phyloP scores from a whole-genome alignment of 2,113 vertebrate genomes.

The Leiothrix lutea region DNA sequence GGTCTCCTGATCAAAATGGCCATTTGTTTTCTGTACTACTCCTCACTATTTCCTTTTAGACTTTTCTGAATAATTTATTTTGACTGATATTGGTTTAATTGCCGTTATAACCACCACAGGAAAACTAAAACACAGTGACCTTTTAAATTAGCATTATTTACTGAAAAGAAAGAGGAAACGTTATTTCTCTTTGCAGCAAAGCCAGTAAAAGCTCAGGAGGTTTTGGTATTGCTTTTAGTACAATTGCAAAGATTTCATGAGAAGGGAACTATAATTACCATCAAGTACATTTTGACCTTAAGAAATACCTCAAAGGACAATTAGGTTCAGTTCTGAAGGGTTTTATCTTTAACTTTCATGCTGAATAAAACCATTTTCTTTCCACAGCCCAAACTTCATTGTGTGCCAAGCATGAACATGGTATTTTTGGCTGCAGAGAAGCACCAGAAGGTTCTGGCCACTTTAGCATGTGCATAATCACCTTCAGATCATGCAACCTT shows the following conservation, averaged over 20 bases:
- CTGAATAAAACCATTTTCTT: slow-evolving; percentile 46
- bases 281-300: slow-evolving; percentile 41
- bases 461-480: slow-evolving; percentile 43
- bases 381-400: slow-evolving; percentile 5
- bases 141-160: slow-evolving; percentile 22
- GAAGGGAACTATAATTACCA: background rate
- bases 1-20: background rate
- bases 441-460: slow-evolving; percentile 27
- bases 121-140: background rate
- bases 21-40: background rate
- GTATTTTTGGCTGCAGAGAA: slow-evolving; percentile 43
- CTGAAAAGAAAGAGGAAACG: background rate
- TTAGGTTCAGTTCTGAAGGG: slow-evolving; percentile 32
- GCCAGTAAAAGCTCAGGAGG: background rate
- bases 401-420: slow-evolving; percentile 17
- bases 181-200: background rate
- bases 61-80: slow-evolving; percentile 11
- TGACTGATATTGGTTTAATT: background rate
- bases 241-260: background rate
- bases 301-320: slow-evolving; percentile 41
- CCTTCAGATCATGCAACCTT: slow-evolving; percentile 60
- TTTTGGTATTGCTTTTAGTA: background rate
- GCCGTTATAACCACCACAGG: background rate
- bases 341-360: slow-evolving; percentile 35
- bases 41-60: background rate